Base-by-base conservation (phyloP, 2,113 vertebrate species). In the Channa maculata region DNA sequence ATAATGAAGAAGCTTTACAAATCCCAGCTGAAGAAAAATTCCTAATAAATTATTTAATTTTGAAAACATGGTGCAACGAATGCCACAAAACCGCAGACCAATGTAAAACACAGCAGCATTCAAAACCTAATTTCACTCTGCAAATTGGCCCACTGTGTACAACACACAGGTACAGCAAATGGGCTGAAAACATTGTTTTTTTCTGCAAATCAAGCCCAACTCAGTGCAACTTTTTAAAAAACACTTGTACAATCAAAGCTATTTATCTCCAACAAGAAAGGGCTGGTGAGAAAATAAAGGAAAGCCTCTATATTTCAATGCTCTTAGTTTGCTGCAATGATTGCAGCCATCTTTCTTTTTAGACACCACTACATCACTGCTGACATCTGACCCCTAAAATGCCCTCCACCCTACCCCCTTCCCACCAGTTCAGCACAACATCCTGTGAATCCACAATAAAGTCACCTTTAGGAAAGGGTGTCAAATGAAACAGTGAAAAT, bases 401-500 rank as follows among this genome's bases (percentile, higher is more conserved):
- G 4, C 49, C 66, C 69, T 5, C 6, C 15, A 15, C 43, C 9
- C 15, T 24, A 24, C 24, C 1, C 8, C n/a, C 5, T 4, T 4
- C 51, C 57, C 76, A 54, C 49, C 49, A 60, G 59, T 59, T 38
- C 34, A 54, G 39, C 65, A 78, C 75, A 71, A 60, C 67, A 74
- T 84, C 80, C 76, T 33, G 11, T 15, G 66, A 88, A 64, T 51
- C 59, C 59, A 14, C 1, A 78, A 70, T 64, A 77, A 75, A 83
- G 54, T 59, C 73, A 84, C 72, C 54, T 72, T 57, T 1, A 59
- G 24, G 14, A 53, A 61, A 37, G 62, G 65, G 67, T 66, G 81
- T 78, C 83, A 77, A 54, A 85, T 46, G 69, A 83, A 82, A 82
- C 14, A 36, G 61, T 53, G 54, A 73, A 80, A 77, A 80, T n/a